Base-by-base conservation (phyloP, 2,888 invertebrate species). In the Rotaria socialis region DNA sequence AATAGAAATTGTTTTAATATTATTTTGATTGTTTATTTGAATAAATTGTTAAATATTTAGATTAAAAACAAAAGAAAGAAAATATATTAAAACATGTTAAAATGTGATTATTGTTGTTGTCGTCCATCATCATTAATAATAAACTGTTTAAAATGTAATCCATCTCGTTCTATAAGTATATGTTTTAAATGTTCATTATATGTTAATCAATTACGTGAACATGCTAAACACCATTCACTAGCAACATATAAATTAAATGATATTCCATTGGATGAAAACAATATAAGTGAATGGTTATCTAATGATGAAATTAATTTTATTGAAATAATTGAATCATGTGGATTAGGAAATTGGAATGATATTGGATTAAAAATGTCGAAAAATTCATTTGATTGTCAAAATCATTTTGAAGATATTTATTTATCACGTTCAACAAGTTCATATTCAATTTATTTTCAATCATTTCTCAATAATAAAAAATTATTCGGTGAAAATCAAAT, bases 251-350 rank as follows among this genome's bases (percentile, higher is more conserved):
- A 80, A 47, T 80, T 80, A 22, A 24, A 24, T 80, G 75, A 80
- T 47, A 80, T 80, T 7, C 75, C 75, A 80, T 80, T 80, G 43
- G 41, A 80, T 80, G 22, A 47, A 41, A 67, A 67, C 27, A 2
- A 1, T 11, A 47, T 47, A 10, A 80, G 47, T 22, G 43, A 80
- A 47, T 80, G 75, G 75, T 80, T 80, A 80, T 80, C 24, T 24
- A 47, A 7, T 24, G 75, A 80, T 80, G 75, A 80, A 47, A 80
- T 80, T 10, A 43, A 80, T 47, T n/a, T 80, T n/a, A 43, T 80
- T 43, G 75, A 80, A 80, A 43, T 24, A 47, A 80, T 80, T n/a
- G 75, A 80, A 80, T 43, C 75, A n/a, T 80, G 75, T 80, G 75
- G 75, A 11, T n/a, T 80, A 47, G 75, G 75, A 24, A 80, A 80